Evolutionary conservation across 2,113 vertebrate species (phyloP), one percentile per base, ranked within the genome.

Genomic region (Calidris pugnax): DNA sequence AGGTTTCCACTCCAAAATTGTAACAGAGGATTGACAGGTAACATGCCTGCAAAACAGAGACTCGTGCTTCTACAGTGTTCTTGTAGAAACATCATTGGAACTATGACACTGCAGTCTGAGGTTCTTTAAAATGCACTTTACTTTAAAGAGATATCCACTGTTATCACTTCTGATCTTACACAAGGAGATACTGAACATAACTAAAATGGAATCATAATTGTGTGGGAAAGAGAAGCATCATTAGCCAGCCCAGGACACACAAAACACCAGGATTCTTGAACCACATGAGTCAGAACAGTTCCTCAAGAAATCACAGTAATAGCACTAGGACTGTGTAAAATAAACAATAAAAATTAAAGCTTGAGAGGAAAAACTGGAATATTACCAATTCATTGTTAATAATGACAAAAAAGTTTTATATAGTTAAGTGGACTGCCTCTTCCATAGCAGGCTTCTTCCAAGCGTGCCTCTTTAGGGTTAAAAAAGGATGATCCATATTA

Each of bases 21-120:
- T 99, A 99, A 95, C 99, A 99, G 93, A 99, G 97, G 45, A 98
- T 77, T 69, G 99, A 98, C 80, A 99, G 98, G 96, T 99, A 99
- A n/a, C 93, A 97, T 56, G 97, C 97, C 99, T 99, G 97, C 43
- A 98, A 90, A 33, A 89, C 91, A 96, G 20, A 86, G 57, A 87
- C 26, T 50, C 7, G 8, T 71, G 89, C 13, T 95, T 75, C 77
- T 48, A 37, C 45, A 37, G 84, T 18, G 57, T 57, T 82, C 72
- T 94, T 72, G 57, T 33, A 77, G 48, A 64, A 59, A 47, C 27
- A 87, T 47, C 39, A 35, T 50, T 50, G 78, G 11, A 72, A 28
- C 22, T 74, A 35, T 3, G 32, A 32, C 39, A 93, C 20, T 69
- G 72, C 32, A 88, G 45, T 48, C 50, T 85, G 82, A 81, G 23